A percentile compares a stretch with the other conserved stretches of the same genome.
Evolutionary conservation across 2,113 vertebrate species (phyloP).

Genomic region (Otolemur garnettii): DNA sequence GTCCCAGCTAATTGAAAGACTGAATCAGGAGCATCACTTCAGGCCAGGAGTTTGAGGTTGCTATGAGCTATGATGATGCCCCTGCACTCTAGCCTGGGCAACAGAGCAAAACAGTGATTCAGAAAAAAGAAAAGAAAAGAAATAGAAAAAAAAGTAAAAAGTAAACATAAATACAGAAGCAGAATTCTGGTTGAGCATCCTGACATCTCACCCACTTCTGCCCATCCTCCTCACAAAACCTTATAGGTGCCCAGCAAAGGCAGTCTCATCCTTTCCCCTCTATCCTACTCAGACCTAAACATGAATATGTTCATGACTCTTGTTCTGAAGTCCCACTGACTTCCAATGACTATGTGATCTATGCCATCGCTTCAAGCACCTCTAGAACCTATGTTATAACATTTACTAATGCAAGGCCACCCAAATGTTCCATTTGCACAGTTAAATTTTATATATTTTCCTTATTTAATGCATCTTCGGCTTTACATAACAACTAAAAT

Average conservation of each 20-base stretch:
- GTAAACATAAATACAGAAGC: neutral
- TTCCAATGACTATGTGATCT: neutral
- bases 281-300: neutral
- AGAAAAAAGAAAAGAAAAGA: too few species aligned
- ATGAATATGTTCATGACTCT: neutral
- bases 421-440: neutral
- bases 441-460: neutral
- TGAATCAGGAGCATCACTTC: too few species aligned
- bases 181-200: constrained; percentile 19
- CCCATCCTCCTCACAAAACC: neutral
- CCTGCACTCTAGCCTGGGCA: too few species aligned
- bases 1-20: too few species aligned
- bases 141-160: too few species aligned
- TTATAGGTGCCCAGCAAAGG: neutral
- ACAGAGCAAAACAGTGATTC: too few species aligned
- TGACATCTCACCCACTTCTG: neutral
- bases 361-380: neutral
- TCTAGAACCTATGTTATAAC: neutral
- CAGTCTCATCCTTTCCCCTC: neutral
- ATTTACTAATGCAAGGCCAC: neutral
- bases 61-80: too few species aligned
- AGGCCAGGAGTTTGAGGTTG: too few species aligned
- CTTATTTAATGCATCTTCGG: neutral
- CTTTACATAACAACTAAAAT: neutral
- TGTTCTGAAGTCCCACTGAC: neutral